Evolutionary conservation across 2,113 vertebrate genomes (phyloP).

Genomic region (Dolichallabes microphthalmus): DNA sequence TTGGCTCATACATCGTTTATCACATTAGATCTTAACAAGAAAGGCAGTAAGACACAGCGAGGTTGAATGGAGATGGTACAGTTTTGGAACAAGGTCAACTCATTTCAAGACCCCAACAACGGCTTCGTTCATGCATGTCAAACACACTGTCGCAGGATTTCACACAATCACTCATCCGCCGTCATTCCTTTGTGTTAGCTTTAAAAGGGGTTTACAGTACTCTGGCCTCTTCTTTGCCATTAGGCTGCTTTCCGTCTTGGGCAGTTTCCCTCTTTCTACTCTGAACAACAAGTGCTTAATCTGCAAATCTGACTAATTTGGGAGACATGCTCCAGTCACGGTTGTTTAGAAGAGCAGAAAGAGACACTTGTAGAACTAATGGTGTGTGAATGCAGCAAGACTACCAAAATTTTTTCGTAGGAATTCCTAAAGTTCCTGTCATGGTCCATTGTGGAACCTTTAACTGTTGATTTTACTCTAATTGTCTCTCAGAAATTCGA

Average conservation of each 20-base stretch:
- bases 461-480: not conserved
- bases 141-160: constrained; percentile 39
- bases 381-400: not conserved
- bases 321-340: constrained; percentile 23
- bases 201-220: constrained; percentile 41
- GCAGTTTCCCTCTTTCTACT: not conserved
- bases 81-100: constrained; percentile 53
- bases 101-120: constrained; percentile 57
- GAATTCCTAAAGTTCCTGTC: not conserved
- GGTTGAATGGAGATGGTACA: constrained; percentile 45
- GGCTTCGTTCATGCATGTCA: constrained; percentile 58
- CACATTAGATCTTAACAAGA: constrained; percentile 38
- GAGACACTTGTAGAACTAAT: constrained; percentile 35
- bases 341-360: constrained; percentile 17
- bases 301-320: constrained; percentile 42
- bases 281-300: constrained; percentile 23
- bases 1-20: constrained; percentile 25
- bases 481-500: not conserved
- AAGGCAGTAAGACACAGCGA: constrained; percentile 44
- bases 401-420: not conserved
- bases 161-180: constrained; percentile 44
- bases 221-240: constrained; percentile 15
- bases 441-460: not conserved
- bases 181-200: constrained; percentile 50
- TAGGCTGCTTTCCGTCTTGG: constrained; percentile 19